These are phyloP conservation scores for Phyto melanocephala DNA, from an alignment of 2,888 invertebrate species.

Conservation along the genomic window DNA sequence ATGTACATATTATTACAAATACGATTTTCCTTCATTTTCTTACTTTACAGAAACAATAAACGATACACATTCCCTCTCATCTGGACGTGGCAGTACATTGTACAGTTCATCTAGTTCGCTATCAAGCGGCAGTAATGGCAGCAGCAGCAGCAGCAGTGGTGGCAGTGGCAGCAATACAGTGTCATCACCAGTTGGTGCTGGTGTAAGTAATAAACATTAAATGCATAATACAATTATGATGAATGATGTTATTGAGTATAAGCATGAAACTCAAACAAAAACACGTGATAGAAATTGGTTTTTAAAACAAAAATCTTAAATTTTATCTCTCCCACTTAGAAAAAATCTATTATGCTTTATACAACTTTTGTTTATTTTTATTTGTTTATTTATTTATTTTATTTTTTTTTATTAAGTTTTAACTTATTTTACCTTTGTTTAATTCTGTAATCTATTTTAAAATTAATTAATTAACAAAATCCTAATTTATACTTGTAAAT, in stretches of 20 bases:
- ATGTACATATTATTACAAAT: background rate
- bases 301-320: background rate
- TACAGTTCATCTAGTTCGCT: conserved; percentile 80
- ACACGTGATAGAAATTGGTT: no score
- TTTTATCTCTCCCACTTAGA: conserved; percentile 8
- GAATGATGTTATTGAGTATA: conserved; percentile 55
- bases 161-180: conserved; percentile 76
- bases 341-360: background rate
- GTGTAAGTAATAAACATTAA: conserved; percentile 72
- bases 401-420: conserved; percentile 33
- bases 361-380: background rate
- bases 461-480: background rate
- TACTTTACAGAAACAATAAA: conserved; percentile 71
- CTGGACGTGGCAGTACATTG: conserved; percentile 76
- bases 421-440: background rate
- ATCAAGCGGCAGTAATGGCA: conserved; percentile 77
- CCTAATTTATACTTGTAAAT: background rate
- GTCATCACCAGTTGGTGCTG: conserved; percentile 78
- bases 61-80: conserved; percentile 75
- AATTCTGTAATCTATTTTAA: background rate
- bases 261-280: background rate
- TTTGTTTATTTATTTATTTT: background rate
- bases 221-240: conserved; percentile 56
- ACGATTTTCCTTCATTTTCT: background rate
- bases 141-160: conserved; percentile 70